A percentile compares a stretch with the other conserved stretches of the same genome.
Evolutionary conservation across 2,113 vertebrate species (phyloP).

Genomic region (Sander vitreus): DNA sequence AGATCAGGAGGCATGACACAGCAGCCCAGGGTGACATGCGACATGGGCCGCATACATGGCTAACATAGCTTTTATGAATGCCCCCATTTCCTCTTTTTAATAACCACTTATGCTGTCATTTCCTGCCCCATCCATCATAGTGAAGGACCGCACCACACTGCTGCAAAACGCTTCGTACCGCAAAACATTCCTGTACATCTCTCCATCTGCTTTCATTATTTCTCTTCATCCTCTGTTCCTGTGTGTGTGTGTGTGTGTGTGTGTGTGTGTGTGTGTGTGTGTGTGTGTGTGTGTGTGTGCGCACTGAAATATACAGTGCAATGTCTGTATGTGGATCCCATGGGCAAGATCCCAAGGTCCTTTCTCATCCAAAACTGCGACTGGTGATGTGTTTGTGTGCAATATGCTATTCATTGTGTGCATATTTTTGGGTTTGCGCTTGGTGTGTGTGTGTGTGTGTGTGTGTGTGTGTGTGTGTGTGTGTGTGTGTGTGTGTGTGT

Average conservation of each 20-base stretch:
- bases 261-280: conserved; percentile 24
- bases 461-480: conserved; percentile 27
- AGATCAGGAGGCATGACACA: conserved; percentile 67
- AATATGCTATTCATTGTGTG: conserved; percentile 45
- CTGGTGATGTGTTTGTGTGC: conserved; percentile 40
- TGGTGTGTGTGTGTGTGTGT: conserved; percentile 17
- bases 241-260: conserved; percentile 11
- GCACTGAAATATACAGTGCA: not conserved
- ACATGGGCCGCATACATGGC: conserved; percentile 51
- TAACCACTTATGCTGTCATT: conserved; percentile 82
- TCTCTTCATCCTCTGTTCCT: conserved; percentile 6
- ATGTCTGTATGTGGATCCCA: conserved; percentile 38
- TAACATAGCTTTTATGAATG: conserved; percentile 73
- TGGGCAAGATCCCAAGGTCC: conserved; percentile 56
- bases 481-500: conserved; percentile 24
- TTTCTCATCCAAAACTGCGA: conserved; percentile 56
- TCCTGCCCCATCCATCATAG: conserved; percentile 77
- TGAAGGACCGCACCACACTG: conserved; percentile 60
- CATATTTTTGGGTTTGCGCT: conserved; percentile 41
- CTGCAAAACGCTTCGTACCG: conserved; percentile 54
- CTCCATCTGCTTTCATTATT: conserved; percentile 26
- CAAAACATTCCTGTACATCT: conserved; percentile 58
- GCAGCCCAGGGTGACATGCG: conserved; percentile 54
- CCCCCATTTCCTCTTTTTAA: conserved; percentile 81
- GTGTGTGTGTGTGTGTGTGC: too few species aligned